Conservation (phyloP, 2,113 vertebrate genomes). For the Hassar affinis region DNA sequence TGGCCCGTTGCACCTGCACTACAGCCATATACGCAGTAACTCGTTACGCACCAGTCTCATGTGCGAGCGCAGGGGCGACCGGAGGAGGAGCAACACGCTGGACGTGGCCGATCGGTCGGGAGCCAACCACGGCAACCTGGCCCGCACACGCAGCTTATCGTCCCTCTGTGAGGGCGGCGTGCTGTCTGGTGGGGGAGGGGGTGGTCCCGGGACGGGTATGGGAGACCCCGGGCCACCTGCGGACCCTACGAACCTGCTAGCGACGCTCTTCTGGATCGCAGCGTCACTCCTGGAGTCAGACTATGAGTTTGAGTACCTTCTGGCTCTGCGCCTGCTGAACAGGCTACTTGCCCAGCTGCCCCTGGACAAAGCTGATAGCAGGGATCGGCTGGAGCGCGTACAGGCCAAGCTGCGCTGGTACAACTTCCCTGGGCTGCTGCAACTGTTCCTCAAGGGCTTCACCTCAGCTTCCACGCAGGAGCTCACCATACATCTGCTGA, state of each 20-base stretch:
- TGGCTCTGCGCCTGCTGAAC: conserved; percentile 93
- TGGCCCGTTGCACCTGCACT: conserved; percentile 76
- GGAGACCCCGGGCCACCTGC: conserved; percentile 75
- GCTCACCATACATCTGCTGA: conserved; percentile 96
- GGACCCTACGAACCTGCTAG: conserved; percentile 92
- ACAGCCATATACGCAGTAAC: conserved; percentile 82
- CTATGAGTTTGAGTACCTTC: conserved; percentile 96
- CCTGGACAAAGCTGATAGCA: conserved; percentile 88
- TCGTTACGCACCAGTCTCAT: conserved; percentile 87
- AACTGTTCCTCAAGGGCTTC: conserved; percentile 97
- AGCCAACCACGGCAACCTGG: conserved; percentile 86
- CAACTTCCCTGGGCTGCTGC: conserved; percentile 93
- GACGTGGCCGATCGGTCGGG: conserved; percentile 88
- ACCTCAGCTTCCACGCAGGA: conserved; percentile 94
- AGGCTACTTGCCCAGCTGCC: conserved; percentile 93
- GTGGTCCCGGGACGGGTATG: conserved; percentile 56
- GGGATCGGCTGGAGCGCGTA: conserved; percentile 88
- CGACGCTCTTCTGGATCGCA: conserved; percentile 97
- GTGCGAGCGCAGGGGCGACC: conserved; percentile 82
- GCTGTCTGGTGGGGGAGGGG: conserved; percentile 69
- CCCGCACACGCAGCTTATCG: conserved; percentile 93
- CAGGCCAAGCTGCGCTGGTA: conserved; percentile 93
- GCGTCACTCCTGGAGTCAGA: conserved; percentile 92
- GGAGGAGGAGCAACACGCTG: conserved; percentile 92
- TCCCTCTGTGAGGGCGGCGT: conserved; percentile 84